A percentile compares a stretch with the other conserved stretches of the same genome.
Conservation (phyloP, 2,113 vertebrate species). For the Epinephelus cyanopodus region DNA sequence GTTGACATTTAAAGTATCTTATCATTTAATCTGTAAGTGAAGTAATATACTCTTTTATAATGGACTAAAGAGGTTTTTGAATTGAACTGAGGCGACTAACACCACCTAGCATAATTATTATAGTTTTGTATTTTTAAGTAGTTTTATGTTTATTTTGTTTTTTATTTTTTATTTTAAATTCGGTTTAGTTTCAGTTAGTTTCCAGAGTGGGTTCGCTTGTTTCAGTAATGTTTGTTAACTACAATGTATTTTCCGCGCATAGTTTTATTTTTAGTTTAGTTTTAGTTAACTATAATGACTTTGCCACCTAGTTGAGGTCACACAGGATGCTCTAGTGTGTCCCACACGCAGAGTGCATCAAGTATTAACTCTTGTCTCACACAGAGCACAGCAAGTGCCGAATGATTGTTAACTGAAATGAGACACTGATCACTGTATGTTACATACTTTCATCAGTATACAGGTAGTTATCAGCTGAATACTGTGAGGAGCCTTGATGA, state of each 20-base stretch:
- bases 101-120: neutral
- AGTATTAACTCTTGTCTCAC: slow-evolving; percentile 13
- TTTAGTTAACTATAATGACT: too few species aligned
- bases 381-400: neutral
- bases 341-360: slow-evolving; percentile 17
- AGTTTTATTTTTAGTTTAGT: too few species aligned
- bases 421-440: neutral
- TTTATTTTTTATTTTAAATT: too few species aligned
- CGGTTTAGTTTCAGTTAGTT: too few species aligned
- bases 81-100: neutral
- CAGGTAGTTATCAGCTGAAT: neutral
- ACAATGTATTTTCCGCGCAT: too few species aligned
- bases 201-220: too few species aligned
- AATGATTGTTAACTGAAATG: neutral
- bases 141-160: too few species aligned
- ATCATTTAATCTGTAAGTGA: neutral
- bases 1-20: neutral
- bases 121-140: too few species aligned
- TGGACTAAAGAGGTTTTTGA: neutral
- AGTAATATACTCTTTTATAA: neutral
- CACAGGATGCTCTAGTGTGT: slow-evolving; percentile 5
- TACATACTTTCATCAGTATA: neutral
- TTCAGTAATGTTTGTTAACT: too few species aligned
- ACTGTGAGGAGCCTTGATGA: neutral
- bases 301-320: neutral